These are phyloP conservation scores for Phortica variegata DNA, from an alignment of 1,140 invertebrate genomes.

Conservation along the genomic window DNA sequence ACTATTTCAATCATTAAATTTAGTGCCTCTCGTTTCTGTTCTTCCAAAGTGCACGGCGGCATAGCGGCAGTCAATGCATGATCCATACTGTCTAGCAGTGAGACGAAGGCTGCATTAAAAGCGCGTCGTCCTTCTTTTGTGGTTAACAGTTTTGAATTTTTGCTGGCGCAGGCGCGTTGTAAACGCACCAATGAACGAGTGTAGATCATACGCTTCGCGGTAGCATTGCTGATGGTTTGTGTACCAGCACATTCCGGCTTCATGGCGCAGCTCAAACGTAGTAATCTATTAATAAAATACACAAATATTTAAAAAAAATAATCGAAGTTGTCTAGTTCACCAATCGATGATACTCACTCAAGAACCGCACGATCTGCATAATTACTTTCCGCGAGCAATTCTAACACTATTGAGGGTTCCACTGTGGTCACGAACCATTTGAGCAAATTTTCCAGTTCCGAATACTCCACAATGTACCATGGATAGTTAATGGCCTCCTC, in stretches of 20 bases:
- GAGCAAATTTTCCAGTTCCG: constrained; percentile 67
- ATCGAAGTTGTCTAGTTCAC: not conserved
- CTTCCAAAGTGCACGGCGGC: constrained; percentile 27
- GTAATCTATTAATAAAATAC: constrained; percentile 23
- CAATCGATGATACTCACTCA: constrained; percentile 50
- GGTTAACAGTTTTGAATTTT: constrained; percentile 40
- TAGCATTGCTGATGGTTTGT: constrained; percentile 20
- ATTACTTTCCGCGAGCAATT: constrained; percentile 48
- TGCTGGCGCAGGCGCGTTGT: constrained; percentile 35
- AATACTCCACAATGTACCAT: constrained; percentile 71
- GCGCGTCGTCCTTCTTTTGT: constrained; percentile 42
- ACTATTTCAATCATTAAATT: constrained; percentile 49
- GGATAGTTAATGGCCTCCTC: constrained; percentile 67
- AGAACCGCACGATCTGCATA: constrained; percentile 58
- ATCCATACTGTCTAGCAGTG: constrained; percentile 37
- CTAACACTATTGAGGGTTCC: constrained; percentile 70
- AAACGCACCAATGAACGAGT: constrained; percentile 37
- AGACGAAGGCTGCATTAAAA: constrained; percentile 34
- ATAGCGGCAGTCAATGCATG: constrained; percentile 21
- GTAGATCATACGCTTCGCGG: constrained; percentile 46
- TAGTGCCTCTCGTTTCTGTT: constrained; percentile 41
- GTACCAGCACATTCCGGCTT: constrained; percentile 26
- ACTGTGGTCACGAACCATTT: constrained; percentile 79
- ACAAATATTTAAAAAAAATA: not conserved
- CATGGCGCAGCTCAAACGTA: constrained; percentile 41